Percentiles rank a stretch among this genome's conserved stretches.
These are phyloP conservation scores for Sorex araneus DNA, from an alignment of 2,113 vertebrate genomes.

Conservation along the genomic window DNA sequence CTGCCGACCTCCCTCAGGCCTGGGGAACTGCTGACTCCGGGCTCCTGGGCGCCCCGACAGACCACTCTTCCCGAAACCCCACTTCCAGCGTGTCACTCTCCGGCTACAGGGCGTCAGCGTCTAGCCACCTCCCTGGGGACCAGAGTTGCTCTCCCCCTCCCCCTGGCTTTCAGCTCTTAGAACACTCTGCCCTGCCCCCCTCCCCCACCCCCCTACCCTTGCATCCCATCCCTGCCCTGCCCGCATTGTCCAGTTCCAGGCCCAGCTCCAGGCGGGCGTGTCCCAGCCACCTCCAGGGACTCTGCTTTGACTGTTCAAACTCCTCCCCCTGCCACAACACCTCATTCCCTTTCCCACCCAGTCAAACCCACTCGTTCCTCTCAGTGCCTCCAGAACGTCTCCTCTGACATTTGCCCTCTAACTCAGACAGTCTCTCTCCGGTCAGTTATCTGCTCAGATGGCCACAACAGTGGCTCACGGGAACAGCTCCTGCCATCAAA, in stretches of 20 bases:
- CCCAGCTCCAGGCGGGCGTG: not conserved
- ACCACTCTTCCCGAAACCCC: not conserved
- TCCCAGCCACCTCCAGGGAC: not conserved
- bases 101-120: too few relatives aligned
- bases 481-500: not conserved
- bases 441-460: not conserved
- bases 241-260: not conserved
- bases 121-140: not conserved
- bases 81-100: not conserved
- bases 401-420: not conserved
- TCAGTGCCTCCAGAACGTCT: not conserved
- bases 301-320: not conserved
- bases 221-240: too few relatives aligned
- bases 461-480: rapidly evolving
- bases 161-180: not conserved
- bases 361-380: not conserved
- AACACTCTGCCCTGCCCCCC: not conserved
- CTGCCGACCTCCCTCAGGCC: not conserved
- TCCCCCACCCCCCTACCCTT: too few relatives aligned
- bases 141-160: not conserved
- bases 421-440: not conserved
- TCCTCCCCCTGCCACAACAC: not conserved
- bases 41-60: rapidly evolving
- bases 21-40: rapidly evolving
- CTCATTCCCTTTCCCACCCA: not conserved